Base-by-base conservation (phyloP, 2,888 invertebrate genomes). In the Drosophila nr. perissopoda region DNA sequence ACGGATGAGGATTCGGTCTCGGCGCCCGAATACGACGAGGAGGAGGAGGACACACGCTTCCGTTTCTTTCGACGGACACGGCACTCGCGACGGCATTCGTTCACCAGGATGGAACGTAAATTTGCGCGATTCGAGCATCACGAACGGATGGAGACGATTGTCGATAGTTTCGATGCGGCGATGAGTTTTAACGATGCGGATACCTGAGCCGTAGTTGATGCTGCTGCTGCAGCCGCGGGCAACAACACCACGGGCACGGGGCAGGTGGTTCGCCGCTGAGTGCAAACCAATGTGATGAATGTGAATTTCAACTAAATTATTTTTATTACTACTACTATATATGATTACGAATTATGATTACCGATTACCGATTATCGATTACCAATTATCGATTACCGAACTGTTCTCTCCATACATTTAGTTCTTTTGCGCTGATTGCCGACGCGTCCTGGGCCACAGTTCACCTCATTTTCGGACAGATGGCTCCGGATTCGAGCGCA, bases 281-380 rank as follows among this genome's bases (percentile, higher is more conserved):
- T 78, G 90, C 85, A 87, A 87, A 87, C 89, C 91, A 91, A 91
- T 89, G 89, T 89, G 89, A 89, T 89, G 89, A 91, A 87, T 91
- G 89, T 89, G 91, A 89, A 90, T 89, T 89, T 91, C 90, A 89
- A 90, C 90, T 88, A 90, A 87, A 89, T 87, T 89, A 89, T 88
- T 89, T 88, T 82, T 88, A 89, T 80, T 86, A 74, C 80, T 89
- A 88, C 87, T 77, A 73, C 65, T 74, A 76, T 83, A 82, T 82
- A 84, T 80, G 69, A 83, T 73, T 73, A 72, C 65, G 66, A 67
- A 76, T 60, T 76, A 79, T 67, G 63, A 76, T 82, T 79, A 79
- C 65, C 42, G 61, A 78, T 78, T 74, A 74, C 18, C 62, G 61
- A 76, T 76, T 76, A 70, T 27, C 69, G 65, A 62, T 62, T 48